Evolutionary conservation across 64 coral and sea anemone species (phyloP).

Genomic region (Montipora cactus): DNA sequence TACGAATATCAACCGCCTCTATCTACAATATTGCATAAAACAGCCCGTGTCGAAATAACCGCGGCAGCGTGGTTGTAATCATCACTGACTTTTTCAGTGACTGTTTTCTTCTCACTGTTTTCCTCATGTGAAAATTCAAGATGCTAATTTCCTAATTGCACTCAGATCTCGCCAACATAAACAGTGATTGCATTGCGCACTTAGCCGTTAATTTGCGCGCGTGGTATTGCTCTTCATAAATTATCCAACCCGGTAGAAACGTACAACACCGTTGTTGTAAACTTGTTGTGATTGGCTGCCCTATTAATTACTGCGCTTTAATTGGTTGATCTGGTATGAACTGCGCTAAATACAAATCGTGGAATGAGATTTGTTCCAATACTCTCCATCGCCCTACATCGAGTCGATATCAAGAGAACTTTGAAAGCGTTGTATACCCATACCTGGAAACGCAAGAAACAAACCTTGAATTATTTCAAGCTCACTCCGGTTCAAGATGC

Average conservation of each 20-base stretch:
- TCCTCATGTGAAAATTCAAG: background rate
- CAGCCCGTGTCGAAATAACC: background rate
- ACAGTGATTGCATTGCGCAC: background rate
- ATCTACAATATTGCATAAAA: background rate
- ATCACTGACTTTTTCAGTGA: background rate
- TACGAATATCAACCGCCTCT: too few species aligned
- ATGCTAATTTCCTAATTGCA: background rate
- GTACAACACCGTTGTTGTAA: background rate
- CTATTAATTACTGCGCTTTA: background rate
- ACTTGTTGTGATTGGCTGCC: background rate
- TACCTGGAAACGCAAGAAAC: background rate
- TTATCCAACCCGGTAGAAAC: background rate
- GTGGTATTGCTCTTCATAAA: background rate
- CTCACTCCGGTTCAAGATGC: background rate
- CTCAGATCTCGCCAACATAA: background rate
- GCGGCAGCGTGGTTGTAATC: background rate
- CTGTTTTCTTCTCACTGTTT: background rate
- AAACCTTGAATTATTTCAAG: background rate
- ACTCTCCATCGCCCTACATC: background rate
- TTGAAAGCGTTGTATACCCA: background rate
- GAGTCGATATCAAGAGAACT: background rate
- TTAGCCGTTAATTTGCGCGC: background rate
- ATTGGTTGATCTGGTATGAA: background rate
- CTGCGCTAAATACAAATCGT: background rate
- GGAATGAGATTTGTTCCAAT: background rate